These are phyloP conservation scores for Micromesistius poutassou DNA, from an alignment of 2,797 vertebrate species.

Conservation along the genomic window DNA sequence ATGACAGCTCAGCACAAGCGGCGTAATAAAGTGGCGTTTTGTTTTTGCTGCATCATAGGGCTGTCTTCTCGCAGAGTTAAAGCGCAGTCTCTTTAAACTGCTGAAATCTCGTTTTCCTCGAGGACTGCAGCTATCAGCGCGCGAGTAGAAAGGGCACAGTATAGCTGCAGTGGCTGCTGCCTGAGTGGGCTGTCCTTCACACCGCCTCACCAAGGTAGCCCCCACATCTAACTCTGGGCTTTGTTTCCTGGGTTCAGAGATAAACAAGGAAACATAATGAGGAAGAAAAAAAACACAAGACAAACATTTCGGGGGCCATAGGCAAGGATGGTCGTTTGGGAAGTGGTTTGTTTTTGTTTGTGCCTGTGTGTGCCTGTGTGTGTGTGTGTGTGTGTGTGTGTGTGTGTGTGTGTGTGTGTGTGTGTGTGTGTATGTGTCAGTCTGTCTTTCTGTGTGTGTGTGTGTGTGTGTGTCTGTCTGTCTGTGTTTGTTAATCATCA, in stretches of 20 bases:
- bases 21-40: not conserved
- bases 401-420: not conserved
- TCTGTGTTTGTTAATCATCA: not conserved
- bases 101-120: conserved; percentile 73
- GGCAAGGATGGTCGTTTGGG: not conserved
- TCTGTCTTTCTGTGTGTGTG: not conserved
- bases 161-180: conserved; percentile 59
- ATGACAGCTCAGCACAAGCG: too few relatives aligned
- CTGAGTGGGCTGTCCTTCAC: conserved; percentile 41
- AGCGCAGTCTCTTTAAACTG: conserved; percentile 57
- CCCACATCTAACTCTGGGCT: not conserved
- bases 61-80: conserved; percentile 40
- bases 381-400: not conserved
- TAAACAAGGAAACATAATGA: not conserved
- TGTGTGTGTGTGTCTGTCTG: not conserved
- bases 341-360: not conserved
- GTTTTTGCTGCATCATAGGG: conserved; percentile 37
- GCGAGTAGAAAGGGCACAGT: conserved; percentile 48
- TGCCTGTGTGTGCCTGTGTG: not conserved
- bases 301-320: not conserved
- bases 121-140: conserved; percentile 65
- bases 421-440: not conserved
- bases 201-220: conserved; percentile 16
- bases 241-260: not conserved
- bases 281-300: not conserved